These are phyloP conservation scores for Watsonalla binaria DNA, from an alignment of 2,888 invertebrate genomes.

Conservation along the genomic window DNA sequence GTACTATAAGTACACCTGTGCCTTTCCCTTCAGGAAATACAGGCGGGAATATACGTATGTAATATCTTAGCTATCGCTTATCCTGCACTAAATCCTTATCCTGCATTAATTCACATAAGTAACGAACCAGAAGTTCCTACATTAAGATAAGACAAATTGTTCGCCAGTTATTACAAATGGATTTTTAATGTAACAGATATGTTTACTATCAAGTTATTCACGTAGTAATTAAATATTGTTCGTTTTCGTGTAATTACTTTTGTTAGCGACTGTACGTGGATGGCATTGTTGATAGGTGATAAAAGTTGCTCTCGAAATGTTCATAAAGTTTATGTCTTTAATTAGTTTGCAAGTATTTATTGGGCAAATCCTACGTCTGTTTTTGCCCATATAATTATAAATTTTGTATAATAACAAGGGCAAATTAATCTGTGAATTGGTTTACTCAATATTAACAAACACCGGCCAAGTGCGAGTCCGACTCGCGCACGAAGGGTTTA, in stretches of 20 bases:
- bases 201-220: conserved; percentile 21
- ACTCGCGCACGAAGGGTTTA: too few relatives aligned
- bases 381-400: too few relatives aligned
- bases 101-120: conserved; percentile 22
- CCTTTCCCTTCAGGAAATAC: too few relatives aligned
- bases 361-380: too few relatives aligned
- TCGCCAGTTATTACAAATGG: conserved; percentile 56
- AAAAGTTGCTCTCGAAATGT: not conserved
- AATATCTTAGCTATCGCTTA: not conserved
- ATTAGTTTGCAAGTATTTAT: too few relatives aligned
- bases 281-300: not conserved
- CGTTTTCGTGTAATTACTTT: conserved; percentile 1
- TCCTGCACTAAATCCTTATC: not conserved
- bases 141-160: conserved; percentile 66
- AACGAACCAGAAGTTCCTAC: conserved; percentile 44
- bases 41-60: not conserved
- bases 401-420: too few relatives aligned
- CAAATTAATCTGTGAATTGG: too few relatives aligned
- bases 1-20: too few relatives aligned
- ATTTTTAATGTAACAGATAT: conserved; percentile 61
- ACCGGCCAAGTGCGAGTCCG: too few relatives aligned
- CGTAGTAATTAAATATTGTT: conserved; percentile 15
- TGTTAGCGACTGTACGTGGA: not conserved
- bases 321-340: too few relatives aligned
- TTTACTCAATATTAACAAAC: too few relatives aligned